Base-by-base conservation (phyloP, 2,113 vertebrate genomes). In the Triplophysa siluroides region DNA sequence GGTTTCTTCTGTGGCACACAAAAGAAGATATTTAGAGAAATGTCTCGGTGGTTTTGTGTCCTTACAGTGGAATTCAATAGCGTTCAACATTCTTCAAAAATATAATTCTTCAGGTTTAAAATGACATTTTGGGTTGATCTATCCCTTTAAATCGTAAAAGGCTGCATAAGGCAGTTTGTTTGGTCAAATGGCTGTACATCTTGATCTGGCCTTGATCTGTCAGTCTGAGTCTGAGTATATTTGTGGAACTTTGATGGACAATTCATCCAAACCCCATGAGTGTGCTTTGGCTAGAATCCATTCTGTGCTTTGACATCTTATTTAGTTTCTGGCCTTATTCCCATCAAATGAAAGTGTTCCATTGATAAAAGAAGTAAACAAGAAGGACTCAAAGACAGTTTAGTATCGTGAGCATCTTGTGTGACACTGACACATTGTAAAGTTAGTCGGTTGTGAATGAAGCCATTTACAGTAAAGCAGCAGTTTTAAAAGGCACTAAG, bases 241-340 rank as follows among this genome's bases (percentile, higher is more conserved):
- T 10, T 19, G 0, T n/a, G 9, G n/a, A n/a, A 26, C 67, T 64
- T 54, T 52, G 4, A 52, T 50, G 1, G 52, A 84, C 76, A 79
- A 38, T n/a, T 75, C 78, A 64, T 50, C 81, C 70, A 68, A 58
- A 81, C 73, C 45, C 62, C 67, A 2, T 29, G 26, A 29, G 26
- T 29, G 61, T 10, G 21, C 82, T 78, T 72, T 73, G 74, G 19
- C 56, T 73, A 47, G 63, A 45, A 71, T 79, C 41, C 26, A 70
- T 84, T 76, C 71, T 50, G 41, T 23, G 14, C 38, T 78, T 64
- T 69, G 56, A 79, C 70, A 71, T 84, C 76, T n/a, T 81, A 66
- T 81, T 66, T 71, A 38, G 58, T 63, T 71, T 50, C 33, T 73
- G 79, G 9, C 67, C 69, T 84, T 73, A 19, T 84, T 78, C 41